Evolutionary conservation across 2,888 invertebrate genomes (phyloP), one percentile per base, ranked within the genome.

Genomic region (Xestia rhomboidea): DNA sequence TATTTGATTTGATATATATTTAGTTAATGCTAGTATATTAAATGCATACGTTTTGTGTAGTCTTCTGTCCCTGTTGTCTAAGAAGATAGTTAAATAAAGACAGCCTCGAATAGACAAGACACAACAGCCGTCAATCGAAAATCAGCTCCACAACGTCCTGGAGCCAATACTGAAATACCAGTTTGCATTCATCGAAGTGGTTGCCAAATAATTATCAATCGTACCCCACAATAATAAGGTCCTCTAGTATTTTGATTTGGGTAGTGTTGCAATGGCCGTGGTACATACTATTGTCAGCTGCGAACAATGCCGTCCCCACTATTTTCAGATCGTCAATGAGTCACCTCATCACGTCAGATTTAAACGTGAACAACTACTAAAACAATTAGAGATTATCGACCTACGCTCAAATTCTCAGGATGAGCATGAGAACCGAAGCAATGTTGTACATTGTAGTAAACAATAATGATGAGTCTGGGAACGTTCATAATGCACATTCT

Each of bases 271-370:
- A 73, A 60, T 79, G 74, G 76, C 64, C 46, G 67, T 69, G 69
- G 74, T 79, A 66, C 64, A 74, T 71, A 77, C 83, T 84, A 88
- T 86, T 79, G 79, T 85, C 76, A 84, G 71, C 64, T 64, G 87
- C 83, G 88, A 87, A 93, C 93, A 93, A 93, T 93, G 90, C 89
- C 82, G 79, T 85, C 79, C 89, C 80, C 85, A 90, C 91, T 93
- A 93, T 93, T 93, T 92, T 86, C 87, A 91, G 89, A 86, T 86
- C 83, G 90, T 90, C 90, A 92, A 89, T 93, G 93, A 93, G 91
- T 93, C 94, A 93, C 88, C 83, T 77, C 83, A 77, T 83, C 80
- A 84, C 82, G 79, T 89, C 85, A 84, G 82, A 87, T 85, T 85
- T 87, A 85, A 85, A 86, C 79, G 77, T 89, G 81, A 80, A 64